phyloP scores from a whole-genome alignment of 2,888 invertebrate genomes.

The Cyclophora punctaria region DNA sequence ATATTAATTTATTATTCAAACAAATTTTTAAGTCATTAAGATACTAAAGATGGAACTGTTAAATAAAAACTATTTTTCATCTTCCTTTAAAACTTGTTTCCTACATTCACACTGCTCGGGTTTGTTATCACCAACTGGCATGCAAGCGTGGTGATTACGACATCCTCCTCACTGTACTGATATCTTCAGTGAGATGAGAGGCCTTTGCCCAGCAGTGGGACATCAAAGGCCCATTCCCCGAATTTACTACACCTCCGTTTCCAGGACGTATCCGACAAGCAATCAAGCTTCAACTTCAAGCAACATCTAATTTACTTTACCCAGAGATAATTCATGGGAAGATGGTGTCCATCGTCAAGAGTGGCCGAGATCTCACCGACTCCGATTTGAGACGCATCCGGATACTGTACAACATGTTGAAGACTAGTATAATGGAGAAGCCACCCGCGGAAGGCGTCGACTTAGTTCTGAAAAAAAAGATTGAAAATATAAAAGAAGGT shows the following conservation, averaged over 20 bases:
- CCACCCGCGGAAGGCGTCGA: slow-evolving; percentile 9
- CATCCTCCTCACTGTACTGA: no score
- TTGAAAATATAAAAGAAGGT: slow-evolving; percentile 2
- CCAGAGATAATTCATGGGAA: slow-evolving; percentile 54
- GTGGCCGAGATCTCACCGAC: slow-evolving; percentile 31
- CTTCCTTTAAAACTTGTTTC: no score
- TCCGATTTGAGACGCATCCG: slow-evolving; percentile 50
- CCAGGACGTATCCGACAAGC: slow-evolving; percentile 54
- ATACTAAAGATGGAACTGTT: no score
- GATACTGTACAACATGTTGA: slow-evolving; percentile 57
- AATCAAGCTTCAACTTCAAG: slow-evolving; percentile 42
- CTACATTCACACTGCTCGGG: no score
- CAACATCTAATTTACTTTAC: slow-evolving; percentile 34
- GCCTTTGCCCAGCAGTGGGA: no score
- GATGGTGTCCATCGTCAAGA: slow-evolving; percentile 43
- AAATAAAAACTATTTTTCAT: no score
- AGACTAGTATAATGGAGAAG: slow-evolving; percentile 24
- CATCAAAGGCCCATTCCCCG: background rate
- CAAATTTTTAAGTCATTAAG: no score
- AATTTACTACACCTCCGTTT: slow-evolving; percentile 10
- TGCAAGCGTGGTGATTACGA: no score
- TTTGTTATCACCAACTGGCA: no score
- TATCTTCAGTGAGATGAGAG: no score
- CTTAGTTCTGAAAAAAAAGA: slow-evolving; percentile 10
- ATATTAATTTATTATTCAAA: no score